These are phyloP conservation scores for Cylindroiulus punctatus DNA, from an alignment of 2,888 invertebrate genomes.

Conservation along the genomic window DNA sequence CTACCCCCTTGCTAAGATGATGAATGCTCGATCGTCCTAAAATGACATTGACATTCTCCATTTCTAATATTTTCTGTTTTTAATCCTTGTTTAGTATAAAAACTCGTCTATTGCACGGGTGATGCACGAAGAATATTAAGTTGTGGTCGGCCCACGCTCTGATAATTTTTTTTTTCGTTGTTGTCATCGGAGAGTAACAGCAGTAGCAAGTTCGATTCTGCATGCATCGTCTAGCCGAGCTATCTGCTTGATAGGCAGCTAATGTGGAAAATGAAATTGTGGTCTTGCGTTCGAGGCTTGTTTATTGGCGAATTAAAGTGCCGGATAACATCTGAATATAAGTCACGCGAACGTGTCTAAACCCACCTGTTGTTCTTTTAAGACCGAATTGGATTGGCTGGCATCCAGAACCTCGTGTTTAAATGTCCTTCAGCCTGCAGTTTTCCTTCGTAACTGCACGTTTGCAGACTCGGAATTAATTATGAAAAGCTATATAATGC, in stretches of 20 bases:
- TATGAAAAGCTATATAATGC: not conserved
- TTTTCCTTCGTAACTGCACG: not conserved
- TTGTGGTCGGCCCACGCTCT: too few relatives aligned
- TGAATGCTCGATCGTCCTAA: too few relatives aligned
- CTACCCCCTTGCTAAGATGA: too few relatives aligned
- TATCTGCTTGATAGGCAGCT: not conserved
- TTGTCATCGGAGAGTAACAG: too few relatives aligned
- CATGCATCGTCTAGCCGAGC: not conserved
- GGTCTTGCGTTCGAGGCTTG: not conserved
- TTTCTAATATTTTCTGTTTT: too few relatives aligned
- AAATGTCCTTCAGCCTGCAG: conserved; percentile 4
- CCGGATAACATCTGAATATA: not conserved
- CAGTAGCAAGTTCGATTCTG: too few relatives aligned
- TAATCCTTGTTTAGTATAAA: too few relatives aligned
- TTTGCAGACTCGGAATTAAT: not conserved
- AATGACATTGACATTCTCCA: too few relatives aligned
- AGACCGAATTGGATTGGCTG: not conserved
- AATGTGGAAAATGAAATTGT: not conserved
- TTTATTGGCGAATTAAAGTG: not conserved
- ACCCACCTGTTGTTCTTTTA: conserved; percentile 25
- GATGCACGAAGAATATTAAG: too few relatives aligned
- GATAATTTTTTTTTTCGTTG: too few relatives aligned
- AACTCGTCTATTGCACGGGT: too few relatives aligned
- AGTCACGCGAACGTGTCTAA: conserved; percentile 30
- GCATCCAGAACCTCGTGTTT: not conserved